Conservation (phyloP, 2,888 invertebrate genomes). For the Pseudanteris insignis region DNA sequence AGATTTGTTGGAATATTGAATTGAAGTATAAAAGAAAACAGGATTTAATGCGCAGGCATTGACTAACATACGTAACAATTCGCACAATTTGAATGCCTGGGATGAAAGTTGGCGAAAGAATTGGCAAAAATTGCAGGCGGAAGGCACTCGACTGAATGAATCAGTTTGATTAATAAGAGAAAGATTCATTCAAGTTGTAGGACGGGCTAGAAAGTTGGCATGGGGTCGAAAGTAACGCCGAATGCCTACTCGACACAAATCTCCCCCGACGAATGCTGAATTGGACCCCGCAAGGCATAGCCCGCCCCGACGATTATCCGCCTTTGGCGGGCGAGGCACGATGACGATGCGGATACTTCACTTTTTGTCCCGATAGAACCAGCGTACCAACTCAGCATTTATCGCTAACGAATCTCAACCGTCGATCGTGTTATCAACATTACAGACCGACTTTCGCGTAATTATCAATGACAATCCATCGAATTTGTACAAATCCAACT, state of each 20-base stretch:
- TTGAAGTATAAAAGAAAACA: no score
- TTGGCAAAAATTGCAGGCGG: conserved; percentile 31
- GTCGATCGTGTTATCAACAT: conserved; percentile 19
- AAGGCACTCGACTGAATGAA: conserved; percentile 37
- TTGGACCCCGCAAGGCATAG: conserved; percentile 62
- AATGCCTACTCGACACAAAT: conserved; percentile 60
- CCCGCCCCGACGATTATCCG: conserved; percentile 57
- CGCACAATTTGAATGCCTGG: conserved; percentile 21
- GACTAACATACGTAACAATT: conserved; percentile 26
- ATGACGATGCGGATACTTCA: conserved; percentile 35
- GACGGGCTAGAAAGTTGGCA: conserved; percentile 31
- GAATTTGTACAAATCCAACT: no score
- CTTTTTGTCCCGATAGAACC: conserved; percentile 26
- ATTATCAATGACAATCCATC: conserved; percentile 3
- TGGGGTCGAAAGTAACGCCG: conserved; percentile 45
- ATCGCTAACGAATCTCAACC: conserved; percentile 16
- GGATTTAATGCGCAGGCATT: no score
- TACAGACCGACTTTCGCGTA: conserved; percentile 1
- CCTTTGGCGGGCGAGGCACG: conserved; percentile 51
- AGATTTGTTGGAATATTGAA: no score
- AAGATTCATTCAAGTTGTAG: conserved; percentile 39
- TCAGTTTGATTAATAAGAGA: conserved; percentile 44
- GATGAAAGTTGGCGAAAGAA: conserved; percentile 30
- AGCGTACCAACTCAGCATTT: conserved; percentile 33
- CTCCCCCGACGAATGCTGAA: conserved; percentile 59